Evolutionary conservation across 2,797 vertebrate genomes (phyloP), one percentile per base, ranked within the genome.

Genomic region (Pangasius macronema): DNA sequence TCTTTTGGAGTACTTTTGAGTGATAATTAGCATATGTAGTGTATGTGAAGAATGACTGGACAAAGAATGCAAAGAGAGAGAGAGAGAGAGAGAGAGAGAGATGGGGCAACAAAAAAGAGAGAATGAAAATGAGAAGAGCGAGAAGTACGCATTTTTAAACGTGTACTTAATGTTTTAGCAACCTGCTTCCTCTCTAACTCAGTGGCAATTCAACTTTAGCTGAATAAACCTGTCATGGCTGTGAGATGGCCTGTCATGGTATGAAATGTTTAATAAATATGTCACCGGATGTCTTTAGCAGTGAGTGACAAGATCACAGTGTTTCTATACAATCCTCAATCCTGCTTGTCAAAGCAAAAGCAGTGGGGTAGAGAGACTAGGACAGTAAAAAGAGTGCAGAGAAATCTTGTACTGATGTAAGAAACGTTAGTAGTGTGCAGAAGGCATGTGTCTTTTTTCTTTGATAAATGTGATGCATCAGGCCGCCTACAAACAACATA

Each of bases 391-490:
- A 11, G n/a, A 30, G 13, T 18, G 36, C 79, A 42, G 57, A 39
- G 5, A 24, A 33, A 39, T 79, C 30, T 24, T 81, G 22, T 42
- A 57, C 9, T 76, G 82, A 59, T 84, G 79, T 83, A 85, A 79
- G 39, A 3, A 81, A 68, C 4, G 36, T 11, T 42, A 63, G 36
- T 51, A 86, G 46, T 65, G 63, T 16, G 63, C 65, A 42, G 73
- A 80, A 70, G 46, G 61, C 5, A 22, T 57, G 36, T 20, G 49
- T 79, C 72, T 67, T 87, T 83, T 80, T 86, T 18, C 53, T 42
- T 13, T 77, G 61, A 51, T 86, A 75, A 87, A 67, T 77, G 75
- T 83, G 83, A 91, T 87, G 16, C 63, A 84, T 76, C 75, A 67
- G 24, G 83, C 80, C 63, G 51, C 87, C 87, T 88, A 87, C 86